phyloP scores from a whole-genome alignment of 2,888 invertebrate genomes.

The Lordiphosa fenestrarum region DNA sequence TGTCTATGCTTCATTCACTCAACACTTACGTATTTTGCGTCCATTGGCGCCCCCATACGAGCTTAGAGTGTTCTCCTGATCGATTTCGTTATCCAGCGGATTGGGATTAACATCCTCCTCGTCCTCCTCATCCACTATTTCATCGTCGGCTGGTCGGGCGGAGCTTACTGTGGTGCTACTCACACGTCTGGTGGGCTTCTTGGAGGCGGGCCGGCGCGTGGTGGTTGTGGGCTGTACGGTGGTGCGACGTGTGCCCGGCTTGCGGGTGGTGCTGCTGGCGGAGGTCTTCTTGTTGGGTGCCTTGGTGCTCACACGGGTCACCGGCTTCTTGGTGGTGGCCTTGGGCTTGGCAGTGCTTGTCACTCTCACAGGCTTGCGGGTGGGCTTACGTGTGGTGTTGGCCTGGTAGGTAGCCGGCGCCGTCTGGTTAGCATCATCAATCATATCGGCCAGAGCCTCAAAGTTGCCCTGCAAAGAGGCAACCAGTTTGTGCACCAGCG shows the following conservation, averaged over 20 bases:
- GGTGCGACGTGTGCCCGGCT: constrained; percentile 69
- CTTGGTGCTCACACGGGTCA: constrained; percentile 73
- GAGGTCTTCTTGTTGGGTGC: constrained; percentile 67
- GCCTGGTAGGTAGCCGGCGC: constrained; percentile 56
- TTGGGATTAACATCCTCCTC: constrained; percentile 75
- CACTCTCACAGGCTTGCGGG: constrained; percentile 66
- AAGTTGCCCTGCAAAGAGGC: constrained; percentile 91
- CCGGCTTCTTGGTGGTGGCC: constrained; percentile 77
- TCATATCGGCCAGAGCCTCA: constrained; percentile 89
- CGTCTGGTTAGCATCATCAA: constrained; percentile 81
- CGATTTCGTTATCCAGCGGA: constrained; percentile 72
- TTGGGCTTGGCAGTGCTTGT: constrained; percentile 62
- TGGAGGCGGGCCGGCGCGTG: constrained; percentile 79
- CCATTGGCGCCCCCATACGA: constrained; percentile 66
- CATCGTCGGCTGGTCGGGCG: constrained; percentile 65
- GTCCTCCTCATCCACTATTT: constrained; percentile 75
- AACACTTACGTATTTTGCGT: constrained; percentile 79
- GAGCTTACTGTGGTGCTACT: constrained; percentile 75
- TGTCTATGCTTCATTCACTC: constrained; percentile 53
- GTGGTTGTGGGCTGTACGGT: constrained; percentile 79
- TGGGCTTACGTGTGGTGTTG: constrained; percentile 65
- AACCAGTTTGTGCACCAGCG: constrained; percentile 91
- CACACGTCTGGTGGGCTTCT: constrained; percentile 71
- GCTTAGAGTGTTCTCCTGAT: constrained; percentile 60
- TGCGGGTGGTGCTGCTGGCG: constrained; percentile 73